Conservation (phyloP, 37 sponge, comb jelly and placozoan genomes). For the Geodia barretti region DNA sequence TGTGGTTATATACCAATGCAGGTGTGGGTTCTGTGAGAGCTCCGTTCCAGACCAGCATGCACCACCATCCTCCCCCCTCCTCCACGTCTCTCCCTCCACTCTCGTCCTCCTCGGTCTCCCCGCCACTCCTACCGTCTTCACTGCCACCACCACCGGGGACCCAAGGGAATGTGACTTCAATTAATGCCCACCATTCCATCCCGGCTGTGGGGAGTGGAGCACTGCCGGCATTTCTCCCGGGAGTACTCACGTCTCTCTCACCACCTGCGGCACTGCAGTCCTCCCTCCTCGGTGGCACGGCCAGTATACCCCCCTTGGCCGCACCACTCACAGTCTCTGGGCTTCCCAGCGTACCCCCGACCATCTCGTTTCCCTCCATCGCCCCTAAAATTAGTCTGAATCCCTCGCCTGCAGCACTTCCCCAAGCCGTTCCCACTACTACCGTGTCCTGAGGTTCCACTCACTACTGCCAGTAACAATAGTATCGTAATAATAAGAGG, state of each 20-base stretch:
- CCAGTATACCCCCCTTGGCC: background rate
- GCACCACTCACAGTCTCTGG: slow-evolving; percentile 19
- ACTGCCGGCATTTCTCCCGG: no score
- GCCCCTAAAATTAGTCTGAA: slow-evolving; percentile 56
- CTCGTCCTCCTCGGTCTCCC: background rate
- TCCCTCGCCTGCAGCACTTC: slow-evolving; percentile 39
- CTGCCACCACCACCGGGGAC: no score
- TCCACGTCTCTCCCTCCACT: background rate
- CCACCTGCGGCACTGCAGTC: no score
- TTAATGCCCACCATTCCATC: no score
- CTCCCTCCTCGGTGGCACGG: no score
- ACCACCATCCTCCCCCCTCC: background rate
- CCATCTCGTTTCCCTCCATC: slow-evolving; percentile 19
- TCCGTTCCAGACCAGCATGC: background rate
- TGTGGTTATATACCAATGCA: background rate
- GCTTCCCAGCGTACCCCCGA: slow-evolving; percentile 50
- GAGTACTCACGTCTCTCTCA: no score
- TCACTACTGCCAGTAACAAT: no score
- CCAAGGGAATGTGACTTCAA: no score
- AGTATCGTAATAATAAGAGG: background rate
- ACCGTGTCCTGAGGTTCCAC: no score
- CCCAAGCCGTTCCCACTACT: background rate
- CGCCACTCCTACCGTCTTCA: no score
- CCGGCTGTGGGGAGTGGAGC: no score
- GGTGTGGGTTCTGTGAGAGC: no score